These are phyloP conservation scores for Bombus polaris DNA, from an alignment of 1,140 invertebrate genomes.

Conservation along the genomic window DNA sequence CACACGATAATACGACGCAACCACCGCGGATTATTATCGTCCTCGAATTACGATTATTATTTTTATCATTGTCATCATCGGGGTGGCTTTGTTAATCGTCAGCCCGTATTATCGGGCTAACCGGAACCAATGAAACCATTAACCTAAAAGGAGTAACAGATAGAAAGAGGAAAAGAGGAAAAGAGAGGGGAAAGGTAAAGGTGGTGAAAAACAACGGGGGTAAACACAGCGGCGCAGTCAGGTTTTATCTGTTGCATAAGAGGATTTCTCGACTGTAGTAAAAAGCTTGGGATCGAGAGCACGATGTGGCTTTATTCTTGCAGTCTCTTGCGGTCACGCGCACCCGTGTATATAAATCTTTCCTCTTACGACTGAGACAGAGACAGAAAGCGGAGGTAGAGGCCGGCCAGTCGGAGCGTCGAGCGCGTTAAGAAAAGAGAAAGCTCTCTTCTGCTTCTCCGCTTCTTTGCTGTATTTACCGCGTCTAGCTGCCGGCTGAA, in stretches of 20 bases:
- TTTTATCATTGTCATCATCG: slow-evolving; percentile 6
- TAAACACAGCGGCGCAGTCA: slow-evolving; percentile 24
- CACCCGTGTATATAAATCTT: slow-evolving; percentile 58
- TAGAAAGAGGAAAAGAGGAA: neutral
- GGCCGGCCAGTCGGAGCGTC: neutral
- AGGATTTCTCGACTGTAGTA: slow-evolving; percentile 62
- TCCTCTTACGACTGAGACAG: slow-evolving; percentile 32
- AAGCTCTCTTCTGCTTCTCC: neutral
- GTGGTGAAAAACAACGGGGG: slow-evolving; percentile 6
- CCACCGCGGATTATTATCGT: neutral
- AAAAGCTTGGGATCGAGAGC: slow-evolving; percentile 65
- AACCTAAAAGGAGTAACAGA: neutral
- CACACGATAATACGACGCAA: neutral
- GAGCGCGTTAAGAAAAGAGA: slow-evolving; percentile 46
- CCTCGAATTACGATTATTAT: slow-evolving; percentile 17
- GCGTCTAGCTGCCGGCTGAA: slow-evolving; percentile 24
- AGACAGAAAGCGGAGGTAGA: neutral
- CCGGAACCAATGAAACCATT: slow-evolving; percentile 10
- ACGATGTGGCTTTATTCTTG: slow-evolving; percentile 60
- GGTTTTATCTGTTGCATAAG: slow-evolving; percentile 59
- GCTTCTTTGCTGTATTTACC: slow-evolving; percentile 27
- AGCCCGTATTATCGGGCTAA: neutral
- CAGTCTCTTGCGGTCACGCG: slow-evolving; percentile 59
- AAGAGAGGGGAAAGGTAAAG: neutral
- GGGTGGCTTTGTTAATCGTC: neutral